Evolutionary conservation across 2,888 invertebrate species (phyloP), one percentile per base, ranked within the genome.

Genomic region (Escarpia spicata): DNA sequence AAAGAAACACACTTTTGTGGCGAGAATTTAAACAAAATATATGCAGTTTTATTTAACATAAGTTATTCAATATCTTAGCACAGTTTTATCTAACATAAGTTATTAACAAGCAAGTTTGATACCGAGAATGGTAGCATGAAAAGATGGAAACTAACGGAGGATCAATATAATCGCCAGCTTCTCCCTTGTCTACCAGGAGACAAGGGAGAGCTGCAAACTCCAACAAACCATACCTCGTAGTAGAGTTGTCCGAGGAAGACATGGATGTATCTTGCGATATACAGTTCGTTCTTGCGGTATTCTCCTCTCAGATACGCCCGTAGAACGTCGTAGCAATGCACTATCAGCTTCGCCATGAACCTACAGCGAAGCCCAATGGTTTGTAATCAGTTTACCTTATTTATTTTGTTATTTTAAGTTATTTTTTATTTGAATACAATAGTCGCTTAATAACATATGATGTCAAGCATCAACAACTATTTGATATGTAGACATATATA

Each of bases 231-330:
- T n/a, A 75, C 75, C 75, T 75, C 75, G n/a, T 26, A 75, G 75
- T 15, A 75, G 4, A 75, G 75, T 75, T 75, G 75, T 2, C 75
- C 75, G 2, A 75, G 94, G 91, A 95, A 95, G 94, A 95, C 95
- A 92, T 95, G 95, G 90, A 95, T 94, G 93, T 95, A 95, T 90
- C 95, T 94, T 91, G 95, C 95, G 92, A 95, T 94, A 93, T 95
- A 95, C 91, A 95, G 94, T 37, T 95, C 95, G 92, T 95, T 95
- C 92, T 95, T 95, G 9, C 95, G 92, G 92, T 95, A 95, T 93
- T 95, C 94, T 19, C 95, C 95, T 12, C 93, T 93, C 94, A 95
- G 94, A 93, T 95, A 95, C 37, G 95, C 94, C 91, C 94, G 94
- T 43, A 95, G 93, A 43, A 95, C 93, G 60, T 94, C 94, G 93